Conservation (phyloP, 2,797 vertebrate genomes). For the Leptodactylus fallax region DNA sequence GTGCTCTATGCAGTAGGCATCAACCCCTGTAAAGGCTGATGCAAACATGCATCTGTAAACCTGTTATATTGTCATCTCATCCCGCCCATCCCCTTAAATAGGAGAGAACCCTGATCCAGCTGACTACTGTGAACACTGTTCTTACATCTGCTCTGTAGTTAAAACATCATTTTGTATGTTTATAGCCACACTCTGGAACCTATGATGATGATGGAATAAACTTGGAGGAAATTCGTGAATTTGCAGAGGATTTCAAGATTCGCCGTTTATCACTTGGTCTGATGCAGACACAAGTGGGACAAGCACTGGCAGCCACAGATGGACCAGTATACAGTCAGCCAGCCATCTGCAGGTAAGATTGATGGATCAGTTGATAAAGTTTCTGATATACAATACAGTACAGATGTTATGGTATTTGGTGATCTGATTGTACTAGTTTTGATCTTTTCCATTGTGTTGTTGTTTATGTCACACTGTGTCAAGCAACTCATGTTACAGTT, state of each 20-base stretch:
- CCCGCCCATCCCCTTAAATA: too few species aligned
- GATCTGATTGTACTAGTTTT: background rate
- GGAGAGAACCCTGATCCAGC: too few species aligned
- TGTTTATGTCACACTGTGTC: too few species aligned
- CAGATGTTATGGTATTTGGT: background rate
- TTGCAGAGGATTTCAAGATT: slow-evolving; percentile 98
- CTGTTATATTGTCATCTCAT: too few species aligned
- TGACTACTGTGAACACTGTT: too few species aligned
- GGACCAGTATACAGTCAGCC: slow-evolving; percentile 97
- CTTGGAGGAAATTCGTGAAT: slow-evolving; percentile 97
- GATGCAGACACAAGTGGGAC: slow-evolving; percentile 97
- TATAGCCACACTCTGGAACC: slow-evolving; percentile 85
- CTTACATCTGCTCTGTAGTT: too few species aligned
- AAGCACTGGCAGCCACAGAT: slow-evolving; percentile 94
- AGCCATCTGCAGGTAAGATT: slow-evolving; percentile 91
- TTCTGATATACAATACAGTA: background rate
- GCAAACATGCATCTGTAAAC: too few species aligned
- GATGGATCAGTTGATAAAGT: too few species aligned
- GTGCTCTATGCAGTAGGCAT: too few species aligned
- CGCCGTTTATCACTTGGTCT: slow-evolving; percentile 92
- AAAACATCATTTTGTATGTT: background rate
- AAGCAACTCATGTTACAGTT: too few species aligned
- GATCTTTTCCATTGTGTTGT: too few species aligned
- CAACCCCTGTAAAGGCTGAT: too few species aligned
- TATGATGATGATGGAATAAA: slow-evolving; percentile 91